Percentiles rank a stretch among this genome's conserved stretches.
Evolutionary conservation across 2,113 vertebrate species (phyloP).

Genomic region (Ceyx cyanopectus): DNA sequence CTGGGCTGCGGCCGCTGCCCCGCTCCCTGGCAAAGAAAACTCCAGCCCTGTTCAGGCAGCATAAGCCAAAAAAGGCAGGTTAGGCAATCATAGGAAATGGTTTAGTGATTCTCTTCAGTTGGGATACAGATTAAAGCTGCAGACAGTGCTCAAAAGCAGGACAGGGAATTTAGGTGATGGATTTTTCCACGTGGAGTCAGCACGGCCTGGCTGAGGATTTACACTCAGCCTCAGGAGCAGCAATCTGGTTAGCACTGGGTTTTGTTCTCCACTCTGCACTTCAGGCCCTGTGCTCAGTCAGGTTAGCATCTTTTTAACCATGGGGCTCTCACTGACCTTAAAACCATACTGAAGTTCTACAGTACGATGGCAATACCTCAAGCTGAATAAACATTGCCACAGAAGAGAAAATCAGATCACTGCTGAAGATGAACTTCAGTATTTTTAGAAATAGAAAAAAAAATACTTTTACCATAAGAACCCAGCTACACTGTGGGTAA

Average conservation of each 20-base stretch:
- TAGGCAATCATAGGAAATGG: not conserved
- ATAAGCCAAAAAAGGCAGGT: not conserved
- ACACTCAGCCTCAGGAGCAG: not conserved
- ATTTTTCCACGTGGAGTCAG: not conserved
- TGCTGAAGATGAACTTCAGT: not conserved
- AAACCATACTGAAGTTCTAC: not conserved
- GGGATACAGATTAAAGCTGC: not conserved
- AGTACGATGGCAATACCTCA: not conserved
- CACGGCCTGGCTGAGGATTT: not conserved
- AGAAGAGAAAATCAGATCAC: not conserved
- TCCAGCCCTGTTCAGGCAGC: not conserved
- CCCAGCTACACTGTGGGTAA: not conserved
- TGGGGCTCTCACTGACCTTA: not conserved
- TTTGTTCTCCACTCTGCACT: not conserved
- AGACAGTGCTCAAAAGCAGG: fast-evolving
- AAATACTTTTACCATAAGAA: not conserved
- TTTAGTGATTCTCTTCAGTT: not conserved
- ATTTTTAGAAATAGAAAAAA: not conserved
- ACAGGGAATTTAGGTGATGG: not conserved
- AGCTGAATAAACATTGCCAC: not conserved
- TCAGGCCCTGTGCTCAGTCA: not conserved
- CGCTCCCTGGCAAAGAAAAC: slow-evolving; percentile 22
- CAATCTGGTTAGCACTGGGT: not conserved
- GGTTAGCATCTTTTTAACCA: not conserved
- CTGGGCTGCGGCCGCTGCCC: not conserved